phyloP scores from a whole-genome alignment of 2,888 invertebrate species.

The Gymnoscelis rufifasciata region DNA sequence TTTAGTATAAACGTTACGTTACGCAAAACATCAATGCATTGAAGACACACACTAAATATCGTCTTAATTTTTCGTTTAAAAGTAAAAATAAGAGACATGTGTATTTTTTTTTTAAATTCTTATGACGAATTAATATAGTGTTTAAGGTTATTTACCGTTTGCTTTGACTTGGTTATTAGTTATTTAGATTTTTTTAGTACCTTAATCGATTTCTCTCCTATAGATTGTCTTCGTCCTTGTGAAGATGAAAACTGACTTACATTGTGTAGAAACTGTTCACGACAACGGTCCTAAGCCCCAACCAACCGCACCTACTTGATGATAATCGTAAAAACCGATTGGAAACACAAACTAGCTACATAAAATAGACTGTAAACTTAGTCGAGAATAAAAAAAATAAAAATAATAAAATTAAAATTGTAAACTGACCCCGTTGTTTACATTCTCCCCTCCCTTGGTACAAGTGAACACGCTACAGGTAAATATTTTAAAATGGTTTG shows the following conservation, averaged over 20 bases:
- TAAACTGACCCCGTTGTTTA: conserved; percentile 15
- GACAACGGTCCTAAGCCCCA: conserved; percentile 36
- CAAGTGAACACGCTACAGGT: conserved; percentile 66
- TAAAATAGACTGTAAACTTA: not conserved
- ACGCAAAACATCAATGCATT: too few species aligned
- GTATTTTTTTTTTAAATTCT: too few species aligned
- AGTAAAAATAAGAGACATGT: too few species aligned
- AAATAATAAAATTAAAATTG: too few species aligned
- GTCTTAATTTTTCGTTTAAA: too few species aligned
- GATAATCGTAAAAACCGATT: not conserved
- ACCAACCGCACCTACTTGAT: conserved; percentile 34
- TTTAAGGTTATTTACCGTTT: too few species aligned
- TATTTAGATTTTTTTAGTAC: too few species aligned
- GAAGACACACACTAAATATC: too few species aligned
- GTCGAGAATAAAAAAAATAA: conserved; percentile 34
- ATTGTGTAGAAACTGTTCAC: conserved; percentile 49
- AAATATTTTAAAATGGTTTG: conserved; percentile 33
- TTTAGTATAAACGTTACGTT: too few species aligned
- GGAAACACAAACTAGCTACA: conserved; percentile 5
- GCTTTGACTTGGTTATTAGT: too few species aligned
- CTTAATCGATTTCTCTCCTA: conserved; percentile 6
- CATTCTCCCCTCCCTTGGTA: conserved; percentile 32
- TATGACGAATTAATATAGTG: too few species aligned
- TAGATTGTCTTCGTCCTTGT: conserved; percentile 22
- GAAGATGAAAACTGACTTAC: conserved; percentile 17